Conservation (phyloP, 2,888 invertebrate genomes). For the Xestia ashworthii region DNA sequence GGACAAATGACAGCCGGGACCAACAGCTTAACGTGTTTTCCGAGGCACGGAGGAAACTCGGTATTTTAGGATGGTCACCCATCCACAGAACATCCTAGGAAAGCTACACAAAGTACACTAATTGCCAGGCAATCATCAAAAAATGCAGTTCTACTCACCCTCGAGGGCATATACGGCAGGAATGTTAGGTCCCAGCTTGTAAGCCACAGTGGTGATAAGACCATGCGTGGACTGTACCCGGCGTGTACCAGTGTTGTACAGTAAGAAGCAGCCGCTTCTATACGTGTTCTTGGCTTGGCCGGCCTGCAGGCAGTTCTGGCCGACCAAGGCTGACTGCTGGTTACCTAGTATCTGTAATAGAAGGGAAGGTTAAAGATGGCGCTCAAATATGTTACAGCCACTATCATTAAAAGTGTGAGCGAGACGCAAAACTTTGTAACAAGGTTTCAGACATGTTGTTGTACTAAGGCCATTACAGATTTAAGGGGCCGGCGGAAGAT, state of each 20-base stretch:
- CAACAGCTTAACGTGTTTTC: too few relatives aligned
- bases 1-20: too few relatives aligned
- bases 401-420: too few relatives aligned
- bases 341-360: constrained; percentile 95
- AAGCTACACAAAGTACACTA: background rate
- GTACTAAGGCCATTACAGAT: too few relatives aligned
- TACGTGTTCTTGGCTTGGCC: constrained; percentile 99
- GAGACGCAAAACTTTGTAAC: too few relatives aligned
- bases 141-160: constrained; percentile 84
- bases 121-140: background rate
- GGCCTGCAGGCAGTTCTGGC: constrained; percentile 96
- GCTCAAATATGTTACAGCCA: too few relatives aligned
- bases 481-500: too few relatives aligned
- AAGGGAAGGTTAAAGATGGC: too few relatives aligned
- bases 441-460: too few relatives aligned
- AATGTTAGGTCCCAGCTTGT: constrained; percentile 95
- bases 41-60: too few relatives aligned
- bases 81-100: too few relatives aligned
- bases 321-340: constrained; percentile 98
- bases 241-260: constrained; percentile 97
- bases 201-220: constrained; percentile 97
- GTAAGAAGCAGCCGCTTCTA: constrained; percentile 97
- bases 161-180: constrained; percentile 98
- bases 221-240: constrained; percentile 97
- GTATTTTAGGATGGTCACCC: too few relatives aligned